Percentiles rank a stretch among this genome's conserved stretches.
phyloP scores from a whole-genome alignment of 2,113 vertebrate species.

The Pollimyrus isidori region DNA sequence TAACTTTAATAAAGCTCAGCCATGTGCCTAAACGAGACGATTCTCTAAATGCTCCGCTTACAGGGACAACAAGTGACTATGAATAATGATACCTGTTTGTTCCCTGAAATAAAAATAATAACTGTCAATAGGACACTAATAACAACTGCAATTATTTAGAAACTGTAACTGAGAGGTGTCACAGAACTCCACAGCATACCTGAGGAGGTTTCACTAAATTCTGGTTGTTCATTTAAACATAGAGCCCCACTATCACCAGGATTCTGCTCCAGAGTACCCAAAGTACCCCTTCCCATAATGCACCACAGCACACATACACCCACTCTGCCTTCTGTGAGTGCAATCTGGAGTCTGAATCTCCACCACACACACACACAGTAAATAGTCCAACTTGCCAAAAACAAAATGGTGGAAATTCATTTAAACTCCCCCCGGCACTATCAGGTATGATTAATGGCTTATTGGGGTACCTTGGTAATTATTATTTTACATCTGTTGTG shows the following conservation, averaged over 20 bases:
- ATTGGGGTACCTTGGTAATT: not conserved
- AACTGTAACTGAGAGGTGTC: not conserved
- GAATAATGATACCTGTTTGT: not conserved
- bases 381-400: not conserved
- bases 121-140: not conserved
- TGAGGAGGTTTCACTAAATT: not conserved
- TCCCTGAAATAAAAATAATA: not conserved
- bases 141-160: not conserved
- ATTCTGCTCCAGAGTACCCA: not conserved
- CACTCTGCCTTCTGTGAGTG: slow-evolving; percentile 1
- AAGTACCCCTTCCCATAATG: not conserved
- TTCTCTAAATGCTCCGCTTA: not conserved
- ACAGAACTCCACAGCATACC: not conserved
- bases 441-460: slow-evolving; percentile 10
- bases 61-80: not conserved
- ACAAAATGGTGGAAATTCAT: not conserved
- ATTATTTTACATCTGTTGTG: not conserved
- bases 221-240: not conserved
- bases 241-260: not conserved
- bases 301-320: not conserved
- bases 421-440: not conserved
- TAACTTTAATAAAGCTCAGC: slow-evolving; percentile 6
- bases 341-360: slow-evolving; percentile 1
- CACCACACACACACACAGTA: not conserved
- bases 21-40: not conserved